Evolutionary conservation across 2,797 vertebrate species (phyloP).

Genomic region (Oreochromis mossambicus): DNA sequence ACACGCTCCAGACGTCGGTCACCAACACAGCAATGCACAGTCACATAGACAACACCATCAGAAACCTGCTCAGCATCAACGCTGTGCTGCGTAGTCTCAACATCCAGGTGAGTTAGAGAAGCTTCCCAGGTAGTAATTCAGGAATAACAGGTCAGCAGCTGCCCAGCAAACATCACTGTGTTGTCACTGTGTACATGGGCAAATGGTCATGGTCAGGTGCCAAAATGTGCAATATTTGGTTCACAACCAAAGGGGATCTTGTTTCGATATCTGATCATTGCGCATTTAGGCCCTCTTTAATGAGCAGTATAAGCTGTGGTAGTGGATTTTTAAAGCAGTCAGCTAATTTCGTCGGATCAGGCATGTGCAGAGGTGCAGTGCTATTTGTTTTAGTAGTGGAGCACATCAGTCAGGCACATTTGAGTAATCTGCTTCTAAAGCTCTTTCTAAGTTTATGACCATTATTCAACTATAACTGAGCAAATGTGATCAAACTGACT

Average conservation of each 20-base stretch:
- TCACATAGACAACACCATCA: conserved; percentile 77
- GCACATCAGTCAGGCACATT: not conserved
- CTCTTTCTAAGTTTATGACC: rapidly evolving
- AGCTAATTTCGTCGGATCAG: rapidly evolving
- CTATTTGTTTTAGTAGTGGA: not conserved
- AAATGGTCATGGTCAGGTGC: not conserved
- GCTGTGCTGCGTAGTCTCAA: conserved; percentile 81
- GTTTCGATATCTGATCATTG: not conserved
- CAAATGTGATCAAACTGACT: not conserved
- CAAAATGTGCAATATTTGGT: not conserved
- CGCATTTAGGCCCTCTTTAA: rapidly evolving
- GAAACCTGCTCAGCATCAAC: conserved; percentile 78
- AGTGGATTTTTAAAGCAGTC: not conserved
- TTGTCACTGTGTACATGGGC: not conserved
- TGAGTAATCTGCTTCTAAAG: not conserved
- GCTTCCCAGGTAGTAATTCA: not conserved
- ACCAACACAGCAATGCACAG: conserved; percentile 71
- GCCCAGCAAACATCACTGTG: not conserved
- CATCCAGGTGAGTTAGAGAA: conserved; percentile 75
- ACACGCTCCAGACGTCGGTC: conserved; percentile 65
- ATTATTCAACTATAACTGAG: not conserved
- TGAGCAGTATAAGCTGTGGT: not conserved
- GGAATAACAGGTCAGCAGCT: not conserved
- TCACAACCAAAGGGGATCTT: not conserved
- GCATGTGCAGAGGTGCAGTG: not conserved